Evolutionary conservation across 2,888 invertebrate species (phyloP).

Genomic region (Dysmachus trigonus): DNA sequence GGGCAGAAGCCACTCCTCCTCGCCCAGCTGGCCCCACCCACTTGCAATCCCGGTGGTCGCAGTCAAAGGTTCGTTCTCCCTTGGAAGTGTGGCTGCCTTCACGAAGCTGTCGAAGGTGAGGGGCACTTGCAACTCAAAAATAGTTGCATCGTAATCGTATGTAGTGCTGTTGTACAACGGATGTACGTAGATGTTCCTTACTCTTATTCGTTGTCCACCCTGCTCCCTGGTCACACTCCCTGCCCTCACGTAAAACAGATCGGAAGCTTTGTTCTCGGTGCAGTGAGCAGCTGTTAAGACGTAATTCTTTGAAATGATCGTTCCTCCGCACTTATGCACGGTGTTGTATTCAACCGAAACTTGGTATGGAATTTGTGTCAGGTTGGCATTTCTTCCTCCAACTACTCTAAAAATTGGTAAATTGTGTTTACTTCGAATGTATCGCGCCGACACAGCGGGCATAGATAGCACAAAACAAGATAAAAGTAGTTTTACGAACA

Average conservation of each 20-base stretch:
- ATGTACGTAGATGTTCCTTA: background rate
- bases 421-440: background rate
- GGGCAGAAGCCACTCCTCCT: background rate
- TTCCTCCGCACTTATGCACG: background rate
- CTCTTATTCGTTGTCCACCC: background rate
- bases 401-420: background rate
- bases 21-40: constrained; percentile 5
- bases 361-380: background rate
- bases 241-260: background rate
- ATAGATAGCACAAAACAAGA: background rate
- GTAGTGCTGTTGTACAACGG: background rate
- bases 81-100: background rate
- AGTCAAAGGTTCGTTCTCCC: background rate
- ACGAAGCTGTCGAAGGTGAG: background rate
- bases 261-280: background rate
- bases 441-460: background rate
- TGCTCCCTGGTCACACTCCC: background rate
- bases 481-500: background rate
- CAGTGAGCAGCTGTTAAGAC: constrained; percentile 22
- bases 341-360: background rate
- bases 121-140: background rate
- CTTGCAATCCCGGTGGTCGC: background rate
- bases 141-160: background rate
- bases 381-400: background rate
- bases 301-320: background rate